Conservation (phyloP, 2,113 vertebrate species). For the Ctenomys sociabilis region DNA sequence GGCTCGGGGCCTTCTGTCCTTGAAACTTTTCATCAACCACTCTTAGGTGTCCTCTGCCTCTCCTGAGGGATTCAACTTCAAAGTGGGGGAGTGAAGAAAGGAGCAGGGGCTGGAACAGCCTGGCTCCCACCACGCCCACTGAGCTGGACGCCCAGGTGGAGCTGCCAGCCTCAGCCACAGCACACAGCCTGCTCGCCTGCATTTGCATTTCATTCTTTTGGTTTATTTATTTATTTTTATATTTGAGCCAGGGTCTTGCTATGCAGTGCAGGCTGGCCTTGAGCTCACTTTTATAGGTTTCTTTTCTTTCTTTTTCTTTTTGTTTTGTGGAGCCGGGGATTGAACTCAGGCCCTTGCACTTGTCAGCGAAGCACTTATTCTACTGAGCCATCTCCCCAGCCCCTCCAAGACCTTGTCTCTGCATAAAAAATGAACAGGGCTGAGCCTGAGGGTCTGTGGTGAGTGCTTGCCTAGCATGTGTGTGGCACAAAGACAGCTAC, state of each 20-base stretch:
- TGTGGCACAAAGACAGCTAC: background rate
- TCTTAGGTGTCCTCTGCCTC: background rate
- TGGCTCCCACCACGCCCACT: background rate
- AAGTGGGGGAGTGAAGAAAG: constrained; percentile 25
- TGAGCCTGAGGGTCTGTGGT: background rate
- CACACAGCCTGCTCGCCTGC: background rate
- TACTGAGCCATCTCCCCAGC: no score
- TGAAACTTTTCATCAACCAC: background rate
- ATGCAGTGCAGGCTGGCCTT: background rate
- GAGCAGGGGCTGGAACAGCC: background rate
- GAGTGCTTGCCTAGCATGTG: background rate
- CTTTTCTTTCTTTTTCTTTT: no score
- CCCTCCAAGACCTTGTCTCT: background rate
- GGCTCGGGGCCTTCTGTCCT: background rate
- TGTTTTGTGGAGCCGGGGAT: no score
- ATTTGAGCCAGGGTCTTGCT: background rate
- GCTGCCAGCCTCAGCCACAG: background rate
- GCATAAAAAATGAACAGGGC: background rate
- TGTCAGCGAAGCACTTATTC: no score
- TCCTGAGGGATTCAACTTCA: background rate
- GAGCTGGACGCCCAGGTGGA: background rate
- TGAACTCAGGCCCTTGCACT: no score
- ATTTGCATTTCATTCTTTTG: background rate
- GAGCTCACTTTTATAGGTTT: background rate
- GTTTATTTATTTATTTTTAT: background rate